Evolutionary conservation across 2,888 invertebrate species (phyloP).

Genomic region (Drosophila setosimentum): DNA sequence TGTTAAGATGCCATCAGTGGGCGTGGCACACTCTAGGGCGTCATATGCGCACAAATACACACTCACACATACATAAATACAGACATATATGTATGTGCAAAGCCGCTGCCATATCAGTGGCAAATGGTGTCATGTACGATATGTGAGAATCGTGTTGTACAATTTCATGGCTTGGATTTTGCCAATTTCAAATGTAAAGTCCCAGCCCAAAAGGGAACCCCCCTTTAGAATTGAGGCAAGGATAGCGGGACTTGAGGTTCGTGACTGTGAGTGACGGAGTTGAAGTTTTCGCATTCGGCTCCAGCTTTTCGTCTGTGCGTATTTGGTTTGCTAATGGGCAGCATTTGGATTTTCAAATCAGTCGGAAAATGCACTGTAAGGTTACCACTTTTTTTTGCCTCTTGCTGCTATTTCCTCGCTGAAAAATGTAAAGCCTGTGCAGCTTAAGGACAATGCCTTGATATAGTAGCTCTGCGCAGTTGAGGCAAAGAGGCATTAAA

Average conservation of each 20-base stretch:
- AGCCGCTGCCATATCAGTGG: conserved; percentile 55
- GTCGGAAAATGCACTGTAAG: conserved; percentile 74
- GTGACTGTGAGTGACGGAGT: conserved; percentile 40
- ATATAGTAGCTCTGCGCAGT: conserved; percentile 35
- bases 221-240: background rate
- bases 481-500: conserved; percentile 2
- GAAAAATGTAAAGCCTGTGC: conserved; percentile 28
- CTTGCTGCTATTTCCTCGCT: background rate
- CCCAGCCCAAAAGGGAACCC: conserved; percentile 25
- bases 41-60: background rate
- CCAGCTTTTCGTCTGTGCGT: conserved; percentile 43
- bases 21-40: conserved; percentile 25
- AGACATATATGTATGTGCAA: conserved; percentile 24
- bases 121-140: conserved; percentile 79
- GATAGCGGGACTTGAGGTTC: conserved; percentile 6
- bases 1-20: conserved; percentile 35
- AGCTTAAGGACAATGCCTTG: conserved; percentile 57
- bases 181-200: conserved; percentile 69
- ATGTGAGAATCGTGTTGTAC: conserved; percentile 80
- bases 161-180: conserved; percentile 80
- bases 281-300: conserved; percentile 15
- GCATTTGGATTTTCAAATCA: conserved; percentile 77
- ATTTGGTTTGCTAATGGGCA: conserved; percentile 80
- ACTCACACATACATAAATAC: background rate
- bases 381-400: conserved; percentile 2